Conservation (phyloP, 2,797 vertebrate genomes). For the Sorex maritimensis region DNA sequence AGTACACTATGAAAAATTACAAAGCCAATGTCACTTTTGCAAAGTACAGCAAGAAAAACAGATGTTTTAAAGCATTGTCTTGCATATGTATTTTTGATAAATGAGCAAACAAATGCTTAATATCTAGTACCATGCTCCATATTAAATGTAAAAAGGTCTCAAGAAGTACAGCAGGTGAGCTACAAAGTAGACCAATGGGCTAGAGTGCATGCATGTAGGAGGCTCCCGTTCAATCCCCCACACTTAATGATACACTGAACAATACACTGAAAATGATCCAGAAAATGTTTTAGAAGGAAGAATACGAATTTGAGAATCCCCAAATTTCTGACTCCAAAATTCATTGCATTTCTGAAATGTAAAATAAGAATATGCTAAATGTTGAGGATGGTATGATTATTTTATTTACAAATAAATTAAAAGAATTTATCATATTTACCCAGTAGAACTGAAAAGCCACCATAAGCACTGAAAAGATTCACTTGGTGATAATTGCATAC, state of each 20-base stretch:
- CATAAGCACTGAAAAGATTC: not conserved
- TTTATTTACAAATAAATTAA: slow-evolving; percentile 36
- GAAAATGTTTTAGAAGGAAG: not conserved
- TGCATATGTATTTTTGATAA: slow-evolving; percentile 9
- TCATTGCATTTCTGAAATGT: not conserved
- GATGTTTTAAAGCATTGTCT: not conserved
- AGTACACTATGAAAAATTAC: slow-evolving; percentile 47
- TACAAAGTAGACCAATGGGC: not conserved
- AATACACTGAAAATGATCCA: no score
- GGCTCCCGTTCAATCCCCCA: no score
- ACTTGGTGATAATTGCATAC: not conserved
- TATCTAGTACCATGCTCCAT: not conserved
- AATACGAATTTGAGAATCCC: not conserved
- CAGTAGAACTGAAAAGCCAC: not conserved
- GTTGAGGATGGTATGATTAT: not conserved
- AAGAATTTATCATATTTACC: not conserved
- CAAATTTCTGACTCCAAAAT: not conserved
- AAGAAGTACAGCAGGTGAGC: not conserved
- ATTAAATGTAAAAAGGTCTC: slow-evolving; percentile 1
- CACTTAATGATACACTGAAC: no score
- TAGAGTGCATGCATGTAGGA: no score
- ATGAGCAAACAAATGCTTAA: not conserved
- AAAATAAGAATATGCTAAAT: not conserved
- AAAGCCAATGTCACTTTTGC: slow-evolving; percentile 40
- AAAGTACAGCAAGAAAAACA: slow-evolving; percentile 46